Conservation (phyloP, 2,888 invertebrate genomes). For the Candidula unifasciata region DNA sequence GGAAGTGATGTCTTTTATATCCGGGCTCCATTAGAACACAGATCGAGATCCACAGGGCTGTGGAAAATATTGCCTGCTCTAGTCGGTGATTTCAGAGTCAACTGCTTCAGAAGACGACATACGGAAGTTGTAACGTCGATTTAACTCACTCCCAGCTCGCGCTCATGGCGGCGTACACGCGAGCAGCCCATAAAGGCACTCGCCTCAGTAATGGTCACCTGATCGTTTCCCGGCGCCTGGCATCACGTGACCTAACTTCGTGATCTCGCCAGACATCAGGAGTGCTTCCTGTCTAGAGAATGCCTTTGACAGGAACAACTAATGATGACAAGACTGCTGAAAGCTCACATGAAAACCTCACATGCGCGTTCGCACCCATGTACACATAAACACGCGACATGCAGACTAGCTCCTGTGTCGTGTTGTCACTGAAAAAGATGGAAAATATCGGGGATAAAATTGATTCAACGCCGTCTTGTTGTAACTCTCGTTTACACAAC, state of each 20-base stretch:
- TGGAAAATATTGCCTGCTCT: slow-evolving; percentile 34
- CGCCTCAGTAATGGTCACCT: slow-evolving; percentile 49
- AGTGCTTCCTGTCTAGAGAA: slow-evolving; percentile 39
- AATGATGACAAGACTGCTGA: slow-evolving; percentile 16
- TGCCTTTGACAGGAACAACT: slow-evolving; percentile 33
- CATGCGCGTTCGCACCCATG: not conserved
- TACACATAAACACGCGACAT: too few relatives aligned
- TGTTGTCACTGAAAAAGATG: slow-evolving; percentile 23
- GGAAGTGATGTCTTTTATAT: slow-evolving; percentile 48
- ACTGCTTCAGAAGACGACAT: slow-evolving; percentile 48
- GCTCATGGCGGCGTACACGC: slow-evolving; percentile 47
- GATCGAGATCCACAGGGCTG: slow-evolving; percentile 33
- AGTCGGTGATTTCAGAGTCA: slow-evolving; percentile 40
- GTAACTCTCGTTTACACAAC: slow-evolving; percentile 18
- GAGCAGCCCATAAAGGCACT: slow-evolving; percentile 50
- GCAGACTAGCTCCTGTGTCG: not conserved
- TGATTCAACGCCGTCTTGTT: slow-evolving; percentile 32
- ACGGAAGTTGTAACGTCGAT: slow-evolving; percentile 54
- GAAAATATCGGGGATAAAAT: slow-evolving; percentile 1
- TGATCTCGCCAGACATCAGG: slow-evolving; percentile 43
- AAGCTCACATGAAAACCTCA: slow-evolving; percentile 3
- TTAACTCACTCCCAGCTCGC: slow-evolving; percentile 52
- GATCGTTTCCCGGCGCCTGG: slow-evolving; percentile 38
- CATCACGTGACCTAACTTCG: slow-evolving; percentile 49
- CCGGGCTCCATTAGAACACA: slow-evolving; percentile 48